Evolutionary conservation across 2,113 vertebrate species (phyloP).

Genomic region (Raja brachyura): DNA sequence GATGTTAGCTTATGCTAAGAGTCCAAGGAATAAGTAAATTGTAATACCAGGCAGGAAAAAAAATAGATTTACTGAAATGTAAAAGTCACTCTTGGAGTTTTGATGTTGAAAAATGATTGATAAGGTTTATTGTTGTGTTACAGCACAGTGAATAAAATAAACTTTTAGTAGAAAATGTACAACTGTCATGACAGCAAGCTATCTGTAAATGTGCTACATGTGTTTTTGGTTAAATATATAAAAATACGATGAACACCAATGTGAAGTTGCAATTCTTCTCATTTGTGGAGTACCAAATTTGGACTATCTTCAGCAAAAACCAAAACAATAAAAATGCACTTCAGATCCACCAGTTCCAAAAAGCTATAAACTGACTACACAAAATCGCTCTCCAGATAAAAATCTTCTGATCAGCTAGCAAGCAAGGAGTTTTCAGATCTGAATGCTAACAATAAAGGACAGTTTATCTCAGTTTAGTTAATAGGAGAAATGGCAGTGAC

Average conservation of each 20-base stretch:
- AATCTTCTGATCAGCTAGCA: slow-evolving; percentile 1
- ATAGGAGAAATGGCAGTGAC: neutral
- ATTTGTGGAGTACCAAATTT: neutral
- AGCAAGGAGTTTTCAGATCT: neutral
- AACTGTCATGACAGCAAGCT: neutral
- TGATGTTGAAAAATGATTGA: neutral
- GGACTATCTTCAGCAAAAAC: neutral
- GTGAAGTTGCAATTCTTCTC: neutral
- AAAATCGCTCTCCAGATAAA: neutral
- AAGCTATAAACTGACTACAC: neutral
- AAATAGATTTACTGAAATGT: neutral
- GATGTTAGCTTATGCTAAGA: neutral
- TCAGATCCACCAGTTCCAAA: neutral
- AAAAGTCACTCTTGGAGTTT: neutral
- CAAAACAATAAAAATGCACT: neutral
- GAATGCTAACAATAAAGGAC: neutral
- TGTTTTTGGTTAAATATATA: neutral
- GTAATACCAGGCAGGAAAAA: neutral
- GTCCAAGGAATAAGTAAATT: neutral
- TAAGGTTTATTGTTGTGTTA: neutral
- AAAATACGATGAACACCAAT: neutral
- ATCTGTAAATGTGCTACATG: neutral
- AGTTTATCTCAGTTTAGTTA: neutral
- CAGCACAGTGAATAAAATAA: neutral
- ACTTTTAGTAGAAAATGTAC: neutral